Base-by-base conservation (phyloP, 2,888 invertebrate species). In the Acronicta leporina region DNA sequence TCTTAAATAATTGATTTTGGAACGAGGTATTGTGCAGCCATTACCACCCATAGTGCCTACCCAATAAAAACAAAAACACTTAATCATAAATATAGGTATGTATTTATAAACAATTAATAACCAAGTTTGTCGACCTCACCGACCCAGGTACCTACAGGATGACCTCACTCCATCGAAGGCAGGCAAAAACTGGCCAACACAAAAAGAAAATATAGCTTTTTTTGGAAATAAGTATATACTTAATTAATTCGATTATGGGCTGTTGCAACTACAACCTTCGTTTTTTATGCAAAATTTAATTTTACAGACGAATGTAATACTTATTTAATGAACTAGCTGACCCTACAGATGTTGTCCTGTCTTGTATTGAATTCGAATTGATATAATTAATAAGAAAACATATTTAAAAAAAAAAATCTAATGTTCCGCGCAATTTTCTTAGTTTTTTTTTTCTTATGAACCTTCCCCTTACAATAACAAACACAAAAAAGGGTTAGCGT, bases 221-320 rank as follows among this genome's bases (percentile, higher is more conserved):
- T 72, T 75, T 75, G 76, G 57, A 30, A 15, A 65, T 45, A n/a
- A n/a, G n/a, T n/a, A 59, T 62, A 66, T 57, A 58, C 57, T 65
- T 66, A 71, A 72, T 72, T 62, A 72, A 50, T 30, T 45, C 60
- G 47, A 56, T 61, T 75, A 58, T 48, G 55, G 58, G 3, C 41
- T 8, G 40, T n/a, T n/a, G n/a, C 13, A 33, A 13, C n/a, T n/a
- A n/a, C 27, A 55, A 44, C 72, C 72, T 75, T 71, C 58, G 55
- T 38, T 3, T 11, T 5, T 33, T 33, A n/a, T n/a, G n/a, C n/a
- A n/a, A n/a, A n/a, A n/a, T n/a, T 11, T 11, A 1, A 33, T 33
- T 33, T 30, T 8, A 30, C 8, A 30, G 0, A 33, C 10, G 42
- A 20, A 14, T 43, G 13, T 41, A 43, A 13, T 10, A 16, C 16